phyloP scores from a whole-genome alignment of 2,797 vertebrate species.

The Coilia nasus region DNA sequence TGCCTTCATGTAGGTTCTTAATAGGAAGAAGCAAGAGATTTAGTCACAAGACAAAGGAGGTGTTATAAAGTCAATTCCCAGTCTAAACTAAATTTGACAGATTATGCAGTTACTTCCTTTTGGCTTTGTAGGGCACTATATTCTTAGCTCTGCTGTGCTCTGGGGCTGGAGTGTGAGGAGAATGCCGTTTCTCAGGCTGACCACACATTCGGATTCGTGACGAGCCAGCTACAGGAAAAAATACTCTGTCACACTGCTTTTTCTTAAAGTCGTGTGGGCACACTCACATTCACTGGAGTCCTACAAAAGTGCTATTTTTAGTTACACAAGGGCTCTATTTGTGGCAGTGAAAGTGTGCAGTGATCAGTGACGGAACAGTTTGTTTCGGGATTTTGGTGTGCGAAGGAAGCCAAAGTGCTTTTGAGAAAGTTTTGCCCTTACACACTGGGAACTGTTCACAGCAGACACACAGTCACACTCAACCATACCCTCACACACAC shows the following conservation, averaged over 20 bases:
- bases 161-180: not conserved
- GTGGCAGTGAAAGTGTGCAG: not conserved
- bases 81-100: too few species aligned
- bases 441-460: not conserved
- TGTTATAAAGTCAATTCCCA: too few species aligned
- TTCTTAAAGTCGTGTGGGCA: not conserved
- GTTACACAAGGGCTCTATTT: not conserved
- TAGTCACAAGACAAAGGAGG: too few species aligned
- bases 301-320: not conserved
- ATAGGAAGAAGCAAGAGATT: too few species aligned
- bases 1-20: too few species aligned
- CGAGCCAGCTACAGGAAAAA: not conserved
- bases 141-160: conserved; percentile 27
- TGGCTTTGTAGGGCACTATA: too few species aligned
- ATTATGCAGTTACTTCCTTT: too few species aligned
- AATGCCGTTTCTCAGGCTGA: not conserved
- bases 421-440: conserved; percentile 22
- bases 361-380: not conserved
- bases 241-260: not conserved
- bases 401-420: not conserved
- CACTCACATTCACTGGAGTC: not conserved
- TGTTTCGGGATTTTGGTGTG: too few species aligned
- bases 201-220: conserved; percentile 25
- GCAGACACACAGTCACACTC: not conserved
- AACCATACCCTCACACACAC: not conserved